Base-by-base conservation (phyloP, 35 echinoderm and acorn worm species). In the Lytechinus pictus region DNA sequence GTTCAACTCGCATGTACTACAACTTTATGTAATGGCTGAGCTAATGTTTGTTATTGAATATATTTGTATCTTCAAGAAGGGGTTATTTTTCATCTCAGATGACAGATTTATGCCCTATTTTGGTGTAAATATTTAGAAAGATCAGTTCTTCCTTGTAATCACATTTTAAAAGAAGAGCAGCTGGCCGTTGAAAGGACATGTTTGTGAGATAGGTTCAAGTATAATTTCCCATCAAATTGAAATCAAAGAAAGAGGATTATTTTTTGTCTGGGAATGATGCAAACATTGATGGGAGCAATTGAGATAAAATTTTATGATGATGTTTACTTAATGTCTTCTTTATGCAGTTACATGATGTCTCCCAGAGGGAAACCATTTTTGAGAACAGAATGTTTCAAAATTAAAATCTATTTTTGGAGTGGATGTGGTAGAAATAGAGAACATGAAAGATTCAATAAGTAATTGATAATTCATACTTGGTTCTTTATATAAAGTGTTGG, bases 71-170 rank as follows among this genome's bases (percentile, higher is more conserved):
- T 79, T 79, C 66, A 24, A 24, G 66, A 79, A 79, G 66, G n/a
- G 66, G 66, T 79, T 79, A 79, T 79, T 79, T 90, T 90, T 90
- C 52, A 90, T 33, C 88, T 90, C 27, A 90, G 88, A 54, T 54
- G 88, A 90, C 88, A 90, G 88, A 90, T 90, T 90, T 90, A 90
- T 90, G 88, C 52, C 88, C 88, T 90, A 90, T 90, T 90, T 90
- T 90, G 88, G 29, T 54, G 52, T 90, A 90, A 90, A 90, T 90
- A 90, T 90, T 90, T 90, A 90, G 88, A 90, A 51, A 12, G 52
- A 90, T 90, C 88, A 51, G 52, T 90, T 90, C 88, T 44, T 90
- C 88, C n/a, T 90, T 21, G 13, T 12, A 54, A 44, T 90, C 28
- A 14, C 29, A 21, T 90, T 90, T 52, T 90, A 52, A 90, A 8